A percentile compares a stretch with the other conserved stretches of the same genome.
These are phyloP conservation scores for Acanthoscelides obtectus DNA, from an alignment of 2,888 invertebrate species.

Conservation along the genomic window DNA sequence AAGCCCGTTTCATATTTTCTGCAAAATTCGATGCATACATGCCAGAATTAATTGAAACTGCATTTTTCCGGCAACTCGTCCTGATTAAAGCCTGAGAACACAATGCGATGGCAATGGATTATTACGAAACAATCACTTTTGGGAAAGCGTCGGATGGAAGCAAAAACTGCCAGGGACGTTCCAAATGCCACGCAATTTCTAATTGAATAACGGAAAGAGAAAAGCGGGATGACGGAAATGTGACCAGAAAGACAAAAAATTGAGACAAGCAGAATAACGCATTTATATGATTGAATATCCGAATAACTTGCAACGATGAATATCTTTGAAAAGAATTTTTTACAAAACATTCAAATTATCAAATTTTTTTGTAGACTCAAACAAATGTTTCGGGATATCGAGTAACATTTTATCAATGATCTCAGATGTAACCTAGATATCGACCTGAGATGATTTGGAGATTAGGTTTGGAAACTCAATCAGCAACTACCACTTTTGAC, in stretches of 20 bases:
- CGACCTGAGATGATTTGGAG: no score
- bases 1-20: constrained; percentile 1
- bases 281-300: no score
- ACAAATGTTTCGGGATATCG: no score
- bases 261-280: not conserved
- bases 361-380: no score
- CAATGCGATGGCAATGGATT: not conserved
- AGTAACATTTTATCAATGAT: no score
- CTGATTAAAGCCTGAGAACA: not conserved
- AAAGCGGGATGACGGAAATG: not conserved
- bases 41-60: constrained; percentile 3
- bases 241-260: not conserved
- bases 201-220: not conserved
- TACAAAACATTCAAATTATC: no score
- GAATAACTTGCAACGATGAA: no score
- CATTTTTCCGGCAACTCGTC: not conserved
- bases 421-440: no score
- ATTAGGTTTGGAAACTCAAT: no score
- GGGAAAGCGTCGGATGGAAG: not conserved
- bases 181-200: not conserved
- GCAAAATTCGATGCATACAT: not conserved
- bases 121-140: not conserved
- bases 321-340: no score
- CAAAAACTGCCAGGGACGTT: not conserved
- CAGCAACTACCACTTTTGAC: no score